Percentiles rank a stretch among this genome's conserved stretches.
phyloP scores from a whole-genome alignment of 2,888 invertebrate species.

The Luperina testacea region DNA sequence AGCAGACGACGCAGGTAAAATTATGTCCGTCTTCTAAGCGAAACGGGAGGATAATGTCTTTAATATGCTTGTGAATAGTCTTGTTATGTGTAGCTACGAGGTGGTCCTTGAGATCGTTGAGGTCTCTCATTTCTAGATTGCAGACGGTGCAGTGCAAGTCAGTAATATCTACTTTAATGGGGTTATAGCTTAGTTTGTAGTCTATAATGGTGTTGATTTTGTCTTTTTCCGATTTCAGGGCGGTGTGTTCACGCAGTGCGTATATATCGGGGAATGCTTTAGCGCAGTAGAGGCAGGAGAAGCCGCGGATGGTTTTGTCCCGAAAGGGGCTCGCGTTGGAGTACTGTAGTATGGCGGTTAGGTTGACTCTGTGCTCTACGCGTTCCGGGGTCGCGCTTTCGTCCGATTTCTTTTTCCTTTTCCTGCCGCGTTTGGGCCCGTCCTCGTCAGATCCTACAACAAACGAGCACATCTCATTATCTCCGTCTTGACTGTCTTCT shows the following conservation, averaged over 20 bases:
- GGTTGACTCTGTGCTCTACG: conserved; percentile 87
- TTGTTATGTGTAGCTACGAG: conserved; percentile 80
- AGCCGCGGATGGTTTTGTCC: conserved; percentile 85
- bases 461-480: conserved; percentile 88
- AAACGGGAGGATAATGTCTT: conserved; percentile 87
- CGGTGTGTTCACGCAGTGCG: conserved; percentile 81
- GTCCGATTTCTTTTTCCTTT: conserved; percentile 84
- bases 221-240: conserved; percentile 82
- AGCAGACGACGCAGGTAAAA: conserved; percentile 84
- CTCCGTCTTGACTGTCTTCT: conserved; percentile 77
- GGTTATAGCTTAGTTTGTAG: conserved; percentile 87
- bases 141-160: conserved; percentile 82
- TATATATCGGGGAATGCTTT: conserved; percentile 82
- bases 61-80: conserved; percentile 82
- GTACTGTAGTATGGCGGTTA: conserved; percentile 85
- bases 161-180: conserved; percentile 87
- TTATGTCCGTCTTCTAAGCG: conserved; percentile 82
- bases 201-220: conserved; percentile 86
- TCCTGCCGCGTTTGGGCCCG: conserved; percentile 80
- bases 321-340: conserved; percentile 88
- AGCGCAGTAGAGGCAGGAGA: conserved; percentile 87
- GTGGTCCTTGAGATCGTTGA: conserved; percentile 84
- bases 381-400: conserved; percentile 87
- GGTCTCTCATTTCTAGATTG: conserved; percentile 78
- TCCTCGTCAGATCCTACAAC: conserved; percentile 87